phyloP scores from a whole-genome alignment of 2,888 invertebrate species.

The Xylota segnis region DNA sequence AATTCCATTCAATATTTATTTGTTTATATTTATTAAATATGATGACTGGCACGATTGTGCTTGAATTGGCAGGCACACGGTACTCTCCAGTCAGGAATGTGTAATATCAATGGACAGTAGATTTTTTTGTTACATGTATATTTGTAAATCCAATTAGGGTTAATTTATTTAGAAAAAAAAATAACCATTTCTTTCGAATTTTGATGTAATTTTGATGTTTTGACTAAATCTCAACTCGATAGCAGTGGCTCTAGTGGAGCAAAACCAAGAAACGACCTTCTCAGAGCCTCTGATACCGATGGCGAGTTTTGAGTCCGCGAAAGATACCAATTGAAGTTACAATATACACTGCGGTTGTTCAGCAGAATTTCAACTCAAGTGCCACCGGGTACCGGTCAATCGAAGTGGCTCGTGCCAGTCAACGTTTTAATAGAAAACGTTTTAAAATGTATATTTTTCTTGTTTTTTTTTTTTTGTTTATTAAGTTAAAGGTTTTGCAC shows the following conservation, averaged over 20 bases:
- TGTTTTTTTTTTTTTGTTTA: conserved; percentile 25
- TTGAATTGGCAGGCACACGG: conserved; percentile 30
- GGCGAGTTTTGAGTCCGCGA: conserved; percentile 15
- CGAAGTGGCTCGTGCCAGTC: conserved; percentile 73
- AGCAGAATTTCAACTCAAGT: conserved; percentile 71
- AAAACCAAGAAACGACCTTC: conserved; percentile 56
- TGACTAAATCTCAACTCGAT: conserved; percentile 28
- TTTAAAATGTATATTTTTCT: conserved; percentile 62
- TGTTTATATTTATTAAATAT: conserved; percentile 49
- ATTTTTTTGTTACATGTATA: conserved; percentile 65
- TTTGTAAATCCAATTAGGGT: conserved; percentile 73
- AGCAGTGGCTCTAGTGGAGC: conserved; percentile 50
- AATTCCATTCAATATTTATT: conserved; percentile 46
- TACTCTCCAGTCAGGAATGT: conserved; percentile 66
- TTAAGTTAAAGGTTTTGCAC: conserved; percentile 76
- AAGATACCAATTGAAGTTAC: conserved; percentile 68
- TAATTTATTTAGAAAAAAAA: not conserved
- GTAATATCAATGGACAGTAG: conserved; percentile 76
- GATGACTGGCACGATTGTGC: conserved; percentile 53
- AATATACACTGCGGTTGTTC: conserved; percentile 69
- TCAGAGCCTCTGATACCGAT: conserved; percentile 31
- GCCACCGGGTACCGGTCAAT: conserved; percentile 48
- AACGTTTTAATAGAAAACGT: conserved; percentile 74
- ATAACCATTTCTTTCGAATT: conserved; percentile 8
- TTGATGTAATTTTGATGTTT: conserved; percentile 5